Evolutionary conservation across 1,140 invertebrate species (phyloP), one percentile per base, ranked within the genome.

Genomic region (Bombus ignitus): DNA sequence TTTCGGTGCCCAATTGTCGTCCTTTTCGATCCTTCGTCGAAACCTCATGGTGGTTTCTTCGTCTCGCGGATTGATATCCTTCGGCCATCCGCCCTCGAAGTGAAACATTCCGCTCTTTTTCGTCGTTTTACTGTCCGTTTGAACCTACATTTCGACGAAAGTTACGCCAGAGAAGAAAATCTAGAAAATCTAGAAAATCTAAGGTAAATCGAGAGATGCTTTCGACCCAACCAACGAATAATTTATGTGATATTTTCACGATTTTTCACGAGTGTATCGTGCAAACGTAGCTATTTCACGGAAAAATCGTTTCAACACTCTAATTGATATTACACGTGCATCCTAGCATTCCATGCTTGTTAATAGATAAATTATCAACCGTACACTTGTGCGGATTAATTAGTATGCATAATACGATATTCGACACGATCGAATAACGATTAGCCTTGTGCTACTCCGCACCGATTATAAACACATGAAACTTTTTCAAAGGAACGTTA

Each of bases 31-130:
- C 95, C 99, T 99, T 70, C 99, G 97, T 90, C 98, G 96, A 93
- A 97, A 99, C 91, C 98, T 96, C 3, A 97, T 95, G 5, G 97
- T 97, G 90, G 98, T 97, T 94, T 99, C 99, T 15, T 97, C 97
- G 93, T 99, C 99, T 65, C 96, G 96, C 87, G 97, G 96, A 94
- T 99, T 98, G 71, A 99, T 96, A 92, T 99, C 98, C 95, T 98
- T 99, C 1, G 99, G 98, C 99, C 99, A 99, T 9, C 98, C 99
- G 53, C 99, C 99, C 95, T 99, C 99, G n/a, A 97, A 96, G 92
- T 99, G 99, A 92, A 97, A 98, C 91, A 99, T 97, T 3, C 98
- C 98, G 15, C 96, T 96, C 90, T 96, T 96, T 77, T 97, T 97
- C 92, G 97, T 98, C 90, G 97, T 96, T 74, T 97, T 97, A 90